These are phyloP conservation scores for Phaethornis superciliosus DNA, from an alignment of 2,113 vertebrate species.

Conservation along the genomic window DNA sequence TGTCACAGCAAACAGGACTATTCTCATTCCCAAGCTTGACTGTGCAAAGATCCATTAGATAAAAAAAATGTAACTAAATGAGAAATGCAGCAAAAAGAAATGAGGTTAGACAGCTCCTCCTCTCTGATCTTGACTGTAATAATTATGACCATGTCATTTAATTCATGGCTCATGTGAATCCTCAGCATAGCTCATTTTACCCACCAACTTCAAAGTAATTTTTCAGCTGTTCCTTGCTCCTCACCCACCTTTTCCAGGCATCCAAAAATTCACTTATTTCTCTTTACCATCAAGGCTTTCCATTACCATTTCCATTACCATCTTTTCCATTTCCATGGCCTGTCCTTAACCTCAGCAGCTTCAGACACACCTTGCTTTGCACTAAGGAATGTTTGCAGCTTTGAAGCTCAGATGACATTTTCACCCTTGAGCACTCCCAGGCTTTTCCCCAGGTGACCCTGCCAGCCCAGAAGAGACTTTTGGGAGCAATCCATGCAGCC, in stretches of 20 bases:
- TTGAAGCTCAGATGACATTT: not conserved
- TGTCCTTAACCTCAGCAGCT: not conserved
- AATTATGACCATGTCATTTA: not conserved
- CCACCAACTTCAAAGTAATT: not conserved
- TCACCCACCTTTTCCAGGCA: not conserved
- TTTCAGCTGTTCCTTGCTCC: not conserved
- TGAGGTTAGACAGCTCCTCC: conserved; percentile 31
- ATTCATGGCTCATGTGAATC: not conserved
- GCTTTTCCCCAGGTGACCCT: not conserved
- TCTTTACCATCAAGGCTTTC: not conserved
- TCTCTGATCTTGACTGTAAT: conserved; percentile 1
- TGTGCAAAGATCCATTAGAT: conserved; percentile 18
- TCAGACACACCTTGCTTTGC: not conserved
- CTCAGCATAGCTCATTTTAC: not conserved
- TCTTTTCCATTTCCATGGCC: too few relatives aligned
- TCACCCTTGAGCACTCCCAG: not conserved
- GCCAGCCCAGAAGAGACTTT: not conserved
- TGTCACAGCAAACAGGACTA: not conserved
- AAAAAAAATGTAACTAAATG: conserved; percentile 38
- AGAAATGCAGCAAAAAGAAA: conserved; percentile 43
- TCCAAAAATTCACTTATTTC: not conserved
- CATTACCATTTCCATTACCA: not conserved
- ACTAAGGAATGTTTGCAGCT: not conserved
- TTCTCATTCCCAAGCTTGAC: not conserved
- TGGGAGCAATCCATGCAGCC: not conserved